Evolutionary conservation across 2,113 vertebrate genomes (phyloP).

Genomic region (Nannospalax galili): DNA sequence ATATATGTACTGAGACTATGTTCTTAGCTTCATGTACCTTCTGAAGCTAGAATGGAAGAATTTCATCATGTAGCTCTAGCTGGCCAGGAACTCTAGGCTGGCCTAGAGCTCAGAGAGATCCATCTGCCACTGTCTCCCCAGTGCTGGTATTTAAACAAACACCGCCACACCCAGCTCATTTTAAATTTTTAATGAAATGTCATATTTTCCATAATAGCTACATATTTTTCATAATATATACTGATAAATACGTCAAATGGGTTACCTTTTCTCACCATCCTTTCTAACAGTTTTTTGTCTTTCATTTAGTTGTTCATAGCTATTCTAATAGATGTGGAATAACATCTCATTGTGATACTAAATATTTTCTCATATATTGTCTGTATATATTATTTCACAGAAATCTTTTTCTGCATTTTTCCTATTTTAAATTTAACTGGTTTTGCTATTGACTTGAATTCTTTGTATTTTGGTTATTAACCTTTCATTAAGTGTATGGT

Average conservation of each 20-base stretch:
- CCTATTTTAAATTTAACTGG: background rate
- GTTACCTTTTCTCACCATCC: too few species aligned
- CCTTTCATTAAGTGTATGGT: background rate
- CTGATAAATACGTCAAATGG: background rate
- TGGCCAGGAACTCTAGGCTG: too few species aligned
- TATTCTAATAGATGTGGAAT: background rate
- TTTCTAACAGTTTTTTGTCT: background rate
- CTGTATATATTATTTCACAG: background rate
- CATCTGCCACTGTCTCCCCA: too few species aligned
- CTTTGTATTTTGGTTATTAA: background rate
- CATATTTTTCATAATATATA: too few species aligned
- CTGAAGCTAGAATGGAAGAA: background rate
- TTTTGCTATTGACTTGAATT: background rate
- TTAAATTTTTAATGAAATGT: background rate
- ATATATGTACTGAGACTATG: background rate
- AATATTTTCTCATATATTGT: background rate
- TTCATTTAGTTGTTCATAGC: background rate
- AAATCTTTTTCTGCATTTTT: background rate
- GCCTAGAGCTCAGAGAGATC: too few species aligned
- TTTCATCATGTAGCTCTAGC: background rate
- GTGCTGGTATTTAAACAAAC: too few species aligned
- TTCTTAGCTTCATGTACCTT: background rate
- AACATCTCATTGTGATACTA: background rate
- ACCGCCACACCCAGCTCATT: too few species aligned
- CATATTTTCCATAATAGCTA: background rate